Base-by-base conservation (phyloP, 2,888 invertebrate species). In the Nymphalis polychloros region DNA sequence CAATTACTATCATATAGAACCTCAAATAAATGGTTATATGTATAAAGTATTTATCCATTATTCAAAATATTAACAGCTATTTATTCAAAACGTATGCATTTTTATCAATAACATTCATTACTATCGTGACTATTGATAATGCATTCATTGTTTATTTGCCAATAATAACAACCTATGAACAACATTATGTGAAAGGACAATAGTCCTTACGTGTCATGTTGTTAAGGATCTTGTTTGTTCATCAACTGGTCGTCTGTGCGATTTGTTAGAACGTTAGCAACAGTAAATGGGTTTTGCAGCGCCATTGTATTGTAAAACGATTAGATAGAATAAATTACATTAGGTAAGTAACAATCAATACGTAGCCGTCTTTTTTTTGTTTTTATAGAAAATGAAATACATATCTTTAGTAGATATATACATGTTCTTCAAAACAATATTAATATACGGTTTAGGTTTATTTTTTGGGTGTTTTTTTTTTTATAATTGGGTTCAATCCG, bases 81-180 rank as follows among this genome's bases (percentile, higher is more conserved):
- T 23, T 16, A 27, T 53, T 27, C 16, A 53, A 53, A 53, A 53
- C 53, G 50, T 50, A 10, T 50, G 50, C 41, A 41, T 41, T 50
- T 50, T 31, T 31, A 31, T 8, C 55, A 55, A 35, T 31, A 17
- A 20, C n/a, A 35, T n/a, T n/a, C 31, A 31, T 55, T 35, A 59
- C 64, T 78, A 76, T 84, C 83, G 83, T 81, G 79, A 84, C 85
- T 81, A 79, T 80, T 79, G 68, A 67, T 74, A 84, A 84, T 81
- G 80, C 78, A 82, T 82, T 77, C 78, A 82, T 82, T 80, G 79
- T 75, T 19, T 27, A 49, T 13, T 13, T 7, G 23, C 19, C 4
- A n/a, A 55, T 5, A 48, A 31, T 31, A 64, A 27, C 31, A 64
- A 27, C 31, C 16, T 31, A n/a, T 20, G 16, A 19, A 7, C 8